Percentiles rank a stretch among this genome's conserved stretches.
Evolutionary conservation across 2,888 invertebrate species (phyloP).

Genomic region (Oscheius sp.): DNA sequence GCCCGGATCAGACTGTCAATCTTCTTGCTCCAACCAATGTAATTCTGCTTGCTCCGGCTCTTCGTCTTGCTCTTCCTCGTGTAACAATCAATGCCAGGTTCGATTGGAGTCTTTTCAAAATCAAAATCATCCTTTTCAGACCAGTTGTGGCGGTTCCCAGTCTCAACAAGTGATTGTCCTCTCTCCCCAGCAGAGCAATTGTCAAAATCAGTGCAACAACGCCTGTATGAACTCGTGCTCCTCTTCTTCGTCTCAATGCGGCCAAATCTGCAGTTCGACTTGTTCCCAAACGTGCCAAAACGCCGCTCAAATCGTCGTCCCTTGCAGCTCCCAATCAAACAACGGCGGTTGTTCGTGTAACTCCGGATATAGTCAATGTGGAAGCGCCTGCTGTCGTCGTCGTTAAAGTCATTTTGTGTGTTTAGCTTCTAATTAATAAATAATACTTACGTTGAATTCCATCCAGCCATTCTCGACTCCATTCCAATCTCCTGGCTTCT

Average conservation of each 20-base stretch:
- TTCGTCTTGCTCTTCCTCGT: conserved; percentile 43
- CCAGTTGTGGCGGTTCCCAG: too few relatives aligned
- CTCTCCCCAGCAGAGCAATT: too few relatives aligned
- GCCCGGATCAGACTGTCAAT: conserved; percentile 48
- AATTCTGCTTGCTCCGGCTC: conserved; percentile 48
- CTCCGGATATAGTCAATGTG: conserved; percentile 56
- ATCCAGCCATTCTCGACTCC: conserved; percentile 86
- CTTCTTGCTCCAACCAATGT: conserved; percentile 56
- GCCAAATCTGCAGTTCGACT: too few relatives aligned
- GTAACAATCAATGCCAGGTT: conserved; percentile 51
- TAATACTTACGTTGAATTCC: conserved; percentile 42
- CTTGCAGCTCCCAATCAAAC: conserved; percentile 39
- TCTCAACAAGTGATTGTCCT: too few relatives aligned
- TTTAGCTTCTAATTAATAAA: background rate
- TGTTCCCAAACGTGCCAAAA: too few relatives aligned
- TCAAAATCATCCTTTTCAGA: too few relatives aligned
- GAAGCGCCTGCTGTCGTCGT: conserved; percentile 49
- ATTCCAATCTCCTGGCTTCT: conserved; percentile 84
- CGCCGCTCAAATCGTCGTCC: too few relatives aligned
- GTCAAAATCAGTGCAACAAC: too few relatives aligned
- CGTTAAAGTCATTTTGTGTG: background rate
- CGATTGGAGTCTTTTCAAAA: too few relatives aligned
- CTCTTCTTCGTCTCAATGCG: too few relatives aligned
- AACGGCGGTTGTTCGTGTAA: conserved; percentile 49
- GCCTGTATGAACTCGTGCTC: too few relatives aligned